Conservation (phyloP, 2,888 invertebrate genomes). For the Rotaria sp. region DNA sequence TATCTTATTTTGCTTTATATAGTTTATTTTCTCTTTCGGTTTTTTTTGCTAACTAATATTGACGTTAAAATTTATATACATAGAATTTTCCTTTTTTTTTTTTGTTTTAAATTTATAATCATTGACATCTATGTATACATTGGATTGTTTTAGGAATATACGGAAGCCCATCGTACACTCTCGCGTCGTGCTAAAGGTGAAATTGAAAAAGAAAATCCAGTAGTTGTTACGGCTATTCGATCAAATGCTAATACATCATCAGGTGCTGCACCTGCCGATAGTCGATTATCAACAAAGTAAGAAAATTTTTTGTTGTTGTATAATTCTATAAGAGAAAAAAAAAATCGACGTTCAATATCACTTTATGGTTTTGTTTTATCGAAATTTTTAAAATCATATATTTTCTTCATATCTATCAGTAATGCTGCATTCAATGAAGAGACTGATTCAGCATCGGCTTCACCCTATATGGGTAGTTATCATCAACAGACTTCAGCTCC, state of each 20-base stretch:
- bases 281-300: not conserved
- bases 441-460: not conserved
- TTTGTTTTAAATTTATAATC: no score
- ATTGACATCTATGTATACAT: not conserved
- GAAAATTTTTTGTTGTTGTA: not conserved
- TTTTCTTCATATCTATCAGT: not conserved
- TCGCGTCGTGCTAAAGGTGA: conserved; percentile 23
- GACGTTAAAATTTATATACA: not conserved
- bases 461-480: not conserved
- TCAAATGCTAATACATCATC: not conserved
- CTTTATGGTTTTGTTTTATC: not conserved
- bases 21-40: not conserved
- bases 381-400: not conserved
- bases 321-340: not conserved
- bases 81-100: not conserved
- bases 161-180: not conserved
- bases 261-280: not conserved
- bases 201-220: not conserved
- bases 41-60: not conserved
- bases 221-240: conserved; percentile 15
- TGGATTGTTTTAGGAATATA: conserved; percentile 2
- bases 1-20: not conserved
- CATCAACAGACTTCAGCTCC: not conserved
- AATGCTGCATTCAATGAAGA: conserved; percentile 26
- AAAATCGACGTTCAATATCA: not conserved